Conservation (phyloP, 2,888 invertebrate genomes). For the Cantharis flavilabris region DNA sequence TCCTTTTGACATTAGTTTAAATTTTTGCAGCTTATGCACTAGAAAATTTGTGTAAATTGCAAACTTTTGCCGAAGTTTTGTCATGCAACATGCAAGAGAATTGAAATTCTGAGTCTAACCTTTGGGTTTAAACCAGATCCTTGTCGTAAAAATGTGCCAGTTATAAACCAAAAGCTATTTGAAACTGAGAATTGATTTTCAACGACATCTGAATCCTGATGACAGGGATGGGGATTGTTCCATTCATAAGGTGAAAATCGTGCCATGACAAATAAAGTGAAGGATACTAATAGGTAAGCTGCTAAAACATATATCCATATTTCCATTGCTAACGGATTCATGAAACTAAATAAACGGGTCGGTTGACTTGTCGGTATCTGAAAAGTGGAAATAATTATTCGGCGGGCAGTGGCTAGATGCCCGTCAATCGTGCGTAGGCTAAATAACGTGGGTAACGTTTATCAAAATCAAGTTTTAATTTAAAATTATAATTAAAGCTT, state of each 20-base stretch:
- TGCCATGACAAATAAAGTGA: conserved; percentile 94
- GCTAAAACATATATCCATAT: conserved; percentile 96
- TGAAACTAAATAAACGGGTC: conserved; percentile 90
- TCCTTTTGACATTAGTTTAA: neutral
- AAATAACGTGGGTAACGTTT: neutral
- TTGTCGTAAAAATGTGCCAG: conserved; percentile 85
- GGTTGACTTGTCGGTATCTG: conserved; percentile 90
- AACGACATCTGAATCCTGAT: conserved; percentile 80
- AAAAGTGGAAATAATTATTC: conserved; percentile 26
- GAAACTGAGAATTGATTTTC: conserved; percentile 97
- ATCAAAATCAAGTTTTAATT: neutral
- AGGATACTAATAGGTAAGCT: conserved; percentile 91
- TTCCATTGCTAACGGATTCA: conserved; percentile 93
- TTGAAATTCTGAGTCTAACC: conserved; percentile 57
- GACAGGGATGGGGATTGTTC: conserved; percentile 81
- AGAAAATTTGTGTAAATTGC: neutral
- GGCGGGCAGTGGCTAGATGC: neutral
- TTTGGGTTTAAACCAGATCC: conserved; percentile 84
- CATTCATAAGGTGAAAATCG: conserved; percentile 97
- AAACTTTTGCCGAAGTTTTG: conserved; percentile 1
- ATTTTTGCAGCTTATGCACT: neutral
- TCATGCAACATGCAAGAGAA: conserved; percentile 5
- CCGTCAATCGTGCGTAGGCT: neutral
- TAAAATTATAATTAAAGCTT: neutral
- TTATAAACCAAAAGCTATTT: conserved; percentile 91